phyloP scores from a whole-genome alignment of 2,888 invertebrate species.

The Zelleria hepariella region DNA sequence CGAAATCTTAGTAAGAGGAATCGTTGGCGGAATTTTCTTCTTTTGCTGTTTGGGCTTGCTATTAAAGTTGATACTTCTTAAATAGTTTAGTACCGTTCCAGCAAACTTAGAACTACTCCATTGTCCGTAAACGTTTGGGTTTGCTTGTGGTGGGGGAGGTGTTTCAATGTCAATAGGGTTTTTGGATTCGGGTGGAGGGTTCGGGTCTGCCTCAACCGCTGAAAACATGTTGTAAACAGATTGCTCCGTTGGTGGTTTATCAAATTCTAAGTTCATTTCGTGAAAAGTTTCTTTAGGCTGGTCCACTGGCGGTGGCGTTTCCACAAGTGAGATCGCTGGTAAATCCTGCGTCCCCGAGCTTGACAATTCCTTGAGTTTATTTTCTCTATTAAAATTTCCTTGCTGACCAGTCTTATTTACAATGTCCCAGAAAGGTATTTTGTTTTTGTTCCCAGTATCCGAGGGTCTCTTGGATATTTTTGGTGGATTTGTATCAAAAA shows the following conservation, averaged over 20 bases:
- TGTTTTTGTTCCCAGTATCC: neutral
- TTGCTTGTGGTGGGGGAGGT: constrained; percentile 35
- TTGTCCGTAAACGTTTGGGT: constrained; percentile 44
- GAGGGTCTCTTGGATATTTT: neutral
- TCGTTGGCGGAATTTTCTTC: constrained; percentile 39
- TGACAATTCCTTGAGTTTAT: constrained; percentile 12
- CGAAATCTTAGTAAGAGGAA: constrained; percentile 39
- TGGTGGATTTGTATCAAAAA: neutral
- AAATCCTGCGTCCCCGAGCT: constrained; percentile 21
- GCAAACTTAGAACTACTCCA: constrained; percentile 56
- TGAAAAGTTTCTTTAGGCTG: constrained; percentile 17
- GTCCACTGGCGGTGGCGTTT: constrained; percentile 41
- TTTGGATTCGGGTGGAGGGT: neutral
- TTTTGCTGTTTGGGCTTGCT: constrained; percentile 21
- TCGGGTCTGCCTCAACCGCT: neutral
- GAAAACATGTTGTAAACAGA: neutral
- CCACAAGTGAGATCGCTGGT: constrained; percentile 35
- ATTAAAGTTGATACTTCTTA: constrained; percentile 45
- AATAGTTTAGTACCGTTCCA: constrained; percentile 47
- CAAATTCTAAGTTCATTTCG: constrained; percentile 17
- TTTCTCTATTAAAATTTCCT: constrained; percentile 22
- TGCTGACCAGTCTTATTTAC: constrained; percentile 23
- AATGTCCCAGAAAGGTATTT: constrained; percentile 27
- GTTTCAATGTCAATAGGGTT: constrained; percentile 27
- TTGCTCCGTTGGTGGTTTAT: constrained; percentile 10